A percentile compares a stretch with the other conserved stretches of the same genome.
These are phyloP conservation scores for Paramisgurnus dabryanus DNA, from an alignment of 2,113 vertebrate species.

Conservation along the genomic window DNA sequence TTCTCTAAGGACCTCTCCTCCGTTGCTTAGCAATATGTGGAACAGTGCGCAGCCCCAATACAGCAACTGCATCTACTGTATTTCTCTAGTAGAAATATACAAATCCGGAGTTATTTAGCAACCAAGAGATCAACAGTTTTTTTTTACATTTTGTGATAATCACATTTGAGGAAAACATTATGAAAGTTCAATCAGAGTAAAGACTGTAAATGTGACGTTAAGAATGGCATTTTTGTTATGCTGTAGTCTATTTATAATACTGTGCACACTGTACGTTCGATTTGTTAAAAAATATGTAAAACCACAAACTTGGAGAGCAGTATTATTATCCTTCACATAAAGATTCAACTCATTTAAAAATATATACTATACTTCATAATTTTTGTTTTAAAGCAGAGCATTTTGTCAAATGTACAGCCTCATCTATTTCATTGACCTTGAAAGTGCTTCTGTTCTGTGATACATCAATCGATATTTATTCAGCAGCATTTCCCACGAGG, in stretches of 20 bases:
- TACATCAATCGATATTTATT: slow-evolving; percentile 30
- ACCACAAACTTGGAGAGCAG: neutral
- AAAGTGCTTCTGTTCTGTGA: slow-evolving; percentile 11
- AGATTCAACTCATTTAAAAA: neutral
- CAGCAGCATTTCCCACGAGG: slow-evolving; percentile 19
- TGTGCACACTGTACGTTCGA: neutral
- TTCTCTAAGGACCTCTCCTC: slow-evolving; percentile 43
- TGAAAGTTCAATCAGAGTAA: neutral
- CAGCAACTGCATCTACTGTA: slow-evolving; percentile 32
- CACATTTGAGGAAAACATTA: neutral
- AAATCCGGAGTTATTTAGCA: neutral
- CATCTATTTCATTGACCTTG: slow-evolving; percentile 40
- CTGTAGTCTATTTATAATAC: neutral
- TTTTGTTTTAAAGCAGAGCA: neutral
- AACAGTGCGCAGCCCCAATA: slow-evolving; percentile 18
- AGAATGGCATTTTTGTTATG: neutral
- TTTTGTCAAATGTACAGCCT: neutral
- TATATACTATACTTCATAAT: neutral
- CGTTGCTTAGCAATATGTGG: slow-evolving; percentile 52
- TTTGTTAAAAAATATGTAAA: neutral
- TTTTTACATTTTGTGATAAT: neutral
- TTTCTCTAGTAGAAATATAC: neutral
- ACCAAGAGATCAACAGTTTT: neutral
- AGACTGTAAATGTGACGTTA: neutral
- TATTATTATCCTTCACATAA: neutral